Base-by-base conservation (phyloP, 2,113 vertebrate species). In the Porphyrio hochstetteri region DNA sequence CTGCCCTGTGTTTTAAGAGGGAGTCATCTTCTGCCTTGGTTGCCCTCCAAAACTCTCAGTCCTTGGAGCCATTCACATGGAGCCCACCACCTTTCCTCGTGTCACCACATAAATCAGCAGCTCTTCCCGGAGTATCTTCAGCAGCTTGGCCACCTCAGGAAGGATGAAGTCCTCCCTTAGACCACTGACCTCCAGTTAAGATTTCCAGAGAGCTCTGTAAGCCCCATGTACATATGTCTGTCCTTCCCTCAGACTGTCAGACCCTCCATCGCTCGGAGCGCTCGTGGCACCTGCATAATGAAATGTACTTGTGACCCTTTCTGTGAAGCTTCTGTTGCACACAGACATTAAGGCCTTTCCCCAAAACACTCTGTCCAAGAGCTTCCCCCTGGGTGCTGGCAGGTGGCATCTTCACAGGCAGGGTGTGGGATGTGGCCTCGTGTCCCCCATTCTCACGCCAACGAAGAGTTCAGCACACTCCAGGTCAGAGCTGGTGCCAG, bases 371-470 rank as follows among this genome's bases (percentile, higher is more conserved):
- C 12, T 11, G 6, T 25, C 60, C 0, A 0, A 55, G 38, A 76
- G 28, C 56, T 16, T 28, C 63, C 69, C 42, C 35, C 57, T 28
- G 35, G 82, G n/a, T 46, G 11, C 53, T 9, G 10, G 38, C 76
- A 81, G 28, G 60, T 9, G 35, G 40, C 48, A 23, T 31, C 31
- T 61, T 38, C 38, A 23, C 33, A n/a, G 74, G 67, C 59, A 50
- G 29, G n/a, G 35, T 10, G 19, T n/a, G 40, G 27, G 21, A 36
- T 5, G 1, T 5, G 27, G 40, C 50, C 28, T 4, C 5, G 0
- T 31, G 46, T 56, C 40, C 61, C 8, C 3, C 1, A 13, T 50
- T 17, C 56, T 76, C 21, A 8, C 13, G 13, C 27, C 44, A 31
- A 68, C 55, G 21, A 56, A 76, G 23, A 11, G 19, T 3, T 36